A percentile compares a stretch with the other conserved stretches of the same genome.
These are phyloP conservation scores for Tetramorium alpestre DNA, from an alignment of 1,140 invertebrate species.

Conservation along the genomic window DNA sequence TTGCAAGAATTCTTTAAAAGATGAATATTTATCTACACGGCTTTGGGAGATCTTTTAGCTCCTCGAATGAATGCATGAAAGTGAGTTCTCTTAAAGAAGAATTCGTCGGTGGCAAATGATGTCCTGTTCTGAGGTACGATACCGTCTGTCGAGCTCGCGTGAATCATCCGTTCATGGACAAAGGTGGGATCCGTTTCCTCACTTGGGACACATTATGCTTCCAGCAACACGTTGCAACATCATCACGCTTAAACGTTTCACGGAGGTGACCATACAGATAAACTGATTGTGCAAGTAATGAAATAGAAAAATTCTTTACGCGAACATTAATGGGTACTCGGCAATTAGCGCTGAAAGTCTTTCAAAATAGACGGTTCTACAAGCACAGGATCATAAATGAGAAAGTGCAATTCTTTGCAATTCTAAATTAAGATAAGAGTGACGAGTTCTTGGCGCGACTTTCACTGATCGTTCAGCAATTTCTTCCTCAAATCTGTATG, in stretches of 20 bases:
- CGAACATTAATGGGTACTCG: neutral
- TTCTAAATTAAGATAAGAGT: neutral
- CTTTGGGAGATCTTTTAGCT: neutral
- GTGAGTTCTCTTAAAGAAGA: constrained; percentile 4
- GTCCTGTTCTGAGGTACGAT: neutral
- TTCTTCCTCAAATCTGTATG: neutral
- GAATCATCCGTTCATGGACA: constrained; percentile 63
- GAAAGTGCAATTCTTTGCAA: neutral
- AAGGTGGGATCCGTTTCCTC: constrained; percentile 68
- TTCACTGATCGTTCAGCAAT: neutral
- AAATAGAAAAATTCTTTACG: constrained; percentile 4
- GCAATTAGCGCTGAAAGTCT: constrained; percentile 9
- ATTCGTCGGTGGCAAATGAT: neutral
- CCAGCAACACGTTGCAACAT: constrained; percentile 65
- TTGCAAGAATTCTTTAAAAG: neutral
- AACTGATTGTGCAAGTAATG: constrained; percentile 52
- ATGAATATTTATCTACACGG: neutral
- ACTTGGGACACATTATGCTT: constrained; percentile 58
- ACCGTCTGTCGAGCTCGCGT: constrained; percentile 47
- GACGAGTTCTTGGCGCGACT: neutral
- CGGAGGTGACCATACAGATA: constrained; percentile 57
- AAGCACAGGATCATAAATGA: neutral
- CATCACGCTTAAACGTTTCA: constrained; percentile 51
- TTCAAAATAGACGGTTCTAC: neutral
- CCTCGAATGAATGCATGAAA: neutral